A percentile compares a stretch with the other conserved stretches of the same genome.
These are phyloP conservation scores for Oncopodura yosiiana DNA, from an alignment of 1,140 invertebrate species.

Conservation along the genomic window DNA sequence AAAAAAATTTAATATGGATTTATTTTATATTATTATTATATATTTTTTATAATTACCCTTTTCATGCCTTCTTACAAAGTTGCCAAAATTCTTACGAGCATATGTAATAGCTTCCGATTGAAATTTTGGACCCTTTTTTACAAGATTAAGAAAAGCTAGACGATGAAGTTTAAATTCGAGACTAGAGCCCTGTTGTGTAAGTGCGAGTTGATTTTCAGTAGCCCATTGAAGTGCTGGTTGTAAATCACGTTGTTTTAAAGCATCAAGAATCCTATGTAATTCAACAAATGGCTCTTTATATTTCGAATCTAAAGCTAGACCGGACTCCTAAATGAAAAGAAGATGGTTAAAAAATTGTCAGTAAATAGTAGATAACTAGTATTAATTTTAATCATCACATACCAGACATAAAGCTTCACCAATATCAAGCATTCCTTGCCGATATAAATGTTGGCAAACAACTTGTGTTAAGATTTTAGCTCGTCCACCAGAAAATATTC, in stretches of 20 bases:
- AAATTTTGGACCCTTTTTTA: slow-evolving; percentile 54
- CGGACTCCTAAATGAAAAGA: slow-evolving; percentile 53
- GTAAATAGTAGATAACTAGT: too few relatives aligned
- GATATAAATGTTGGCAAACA: slow-evolving; percentile 92
- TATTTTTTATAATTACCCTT: slow-evolving; percentile 50
- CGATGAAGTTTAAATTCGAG: slow-evolving; percentile 80
- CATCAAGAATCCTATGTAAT: slow-evolving; percentile 72
- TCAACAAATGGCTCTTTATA: slow-evolving; percentile 74
- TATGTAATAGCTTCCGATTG: slow-evolving; percentile 74
- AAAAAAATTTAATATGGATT: background rate
- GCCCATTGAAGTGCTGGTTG: slow-evolving; percentile 72
- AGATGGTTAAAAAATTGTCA: too few relatives aligned
- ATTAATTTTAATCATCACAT: too few relatives aligned
- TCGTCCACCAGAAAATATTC: slow-evolving; percentile 73
- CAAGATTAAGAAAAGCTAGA: slow-evolving; percentile 59
- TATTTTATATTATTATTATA: background rate
- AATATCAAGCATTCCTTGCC: slow-evolving; percentile 83
- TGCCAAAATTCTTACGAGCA: slow-evolving; percentile 71
- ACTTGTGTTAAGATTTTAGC: slow-evolving; percentile 78
- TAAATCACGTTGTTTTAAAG: slow-evolving; percentile 64
- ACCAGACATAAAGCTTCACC: slow-evolving; percentile 66
- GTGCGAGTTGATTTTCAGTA: slow-evolving; percentile 50
- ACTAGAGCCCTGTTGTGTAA: slow-evolving; percentile 56
- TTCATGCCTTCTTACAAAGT: slow-evolving; percentile 68
- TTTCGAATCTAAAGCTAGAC: slow-evolving; percentile 55